These are phyloP conservation scores for Porites australiensis DNA, from an alignment of 64 coral and sea anemone genomes.

Conservation along the genomic window DNA sequence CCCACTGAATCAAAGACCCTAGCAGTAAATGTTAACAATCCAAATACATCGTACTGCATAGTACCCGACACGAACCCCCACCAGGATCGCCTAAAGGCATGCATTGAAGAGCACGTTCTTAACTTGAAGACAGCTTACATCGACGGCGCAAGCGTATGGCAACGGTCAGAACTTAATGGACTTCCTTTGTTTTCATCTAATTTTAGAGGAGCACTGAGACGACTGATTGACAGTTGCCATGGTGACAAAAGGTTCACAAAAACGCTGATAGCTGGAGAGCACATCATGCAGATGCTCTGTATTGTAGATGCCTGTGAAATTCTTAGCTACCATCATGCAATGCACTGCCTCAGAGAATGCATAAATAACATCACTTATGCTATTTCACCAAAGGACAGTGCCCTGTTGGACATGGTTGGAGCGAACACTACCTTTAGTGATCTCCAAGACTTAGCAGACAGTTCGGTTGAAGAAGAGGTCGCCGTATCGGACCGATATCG, in stretches of 20 bases:
- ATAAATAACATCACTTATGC: conserved; percentile 37
- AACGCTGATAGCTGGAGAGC: conserved; percentile 63
- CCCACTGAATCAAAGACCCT: conserved; percentile 56
- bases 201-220: conserved; percentile 74
- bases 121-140: background rate
- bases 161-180: background rate
- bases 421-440: background rate
- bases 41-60: conserved; percentile 39
- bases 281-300: conserved; percentile 86
- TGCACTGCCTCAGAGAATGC: conserved; percentile 82
- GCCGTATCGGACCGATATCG: conserved; percentile 1
- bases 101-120: conserved; percentile 28
- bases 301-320: conserved; percentile 83
- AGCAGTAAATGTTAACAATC: conserved; percentile 65
- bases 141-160: background rate
- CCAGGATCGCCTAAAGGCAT: no score
- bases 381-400: conserved; percentile 67
- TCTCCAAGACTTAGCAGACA: background rate
- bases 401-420: conserved; percentile 32
- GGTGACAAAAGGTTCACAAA: conserved; percentile 14
- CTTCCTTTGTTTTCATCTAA: conserved; percentile 48
- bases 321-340: conserved; percentile 68
- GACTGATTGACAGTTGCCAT: conserved; percentile 74
- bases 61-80: conserved; percentile 23
- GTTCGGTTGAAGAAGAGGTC: background rate